phyloP scores from a whole-genome alignment of 2,888 invertebrate species.

The Pardosa pseudoannulata region DNA sequence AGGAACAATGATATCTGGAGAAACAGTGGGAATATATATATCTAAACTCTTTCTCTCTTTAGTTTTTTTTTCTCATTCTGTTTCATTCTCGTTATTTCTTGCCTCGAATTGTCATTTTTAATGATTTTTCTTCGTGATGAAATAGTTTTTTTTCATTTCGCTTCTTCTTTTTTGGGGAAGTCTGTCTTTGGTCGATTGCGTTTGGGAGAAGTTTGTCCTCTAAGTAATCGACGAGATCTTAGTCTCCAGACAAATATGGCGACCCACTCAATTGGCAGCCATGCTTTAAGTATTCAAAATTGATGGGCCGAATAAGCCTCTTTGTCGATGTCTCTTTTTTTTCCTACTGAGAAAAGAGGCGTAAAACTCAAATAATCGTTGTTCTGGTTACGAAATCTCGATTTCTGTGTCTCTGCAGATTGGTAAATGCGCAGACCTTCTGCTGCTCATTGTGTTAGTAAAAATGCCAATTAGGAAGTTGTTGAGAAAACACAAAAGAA shows the following conservation, averaged over 20 bases:
- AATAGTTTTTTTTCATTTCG: constrained; percentile 40
- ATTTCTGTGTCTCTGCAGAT: no score
- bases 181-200: constrained; percentile 54
- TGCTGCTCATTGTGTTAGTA: no score
- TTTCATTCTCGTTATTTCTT: constrained; percentile 33
- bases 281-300: constrained; percentile 19
- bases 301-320: not conserved
- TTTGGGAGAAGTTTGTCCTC: constrained; percentile 37
- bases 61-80: no score
- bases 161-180: constrained; percentile 30
- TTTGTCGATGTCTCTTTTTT: not conserved
- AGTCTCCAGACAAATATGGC: constrained; percentile 54
- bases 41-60: constrained; percentile 32
- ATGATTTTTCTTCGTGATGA: constrained; percentile 67
- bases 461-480: no score
- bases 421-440: no score
- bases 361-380: no score
- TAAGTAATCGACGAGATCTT: constrained; percentile 49
- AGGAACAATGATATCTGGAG: constrained; percentile 51
- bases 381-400: no score
- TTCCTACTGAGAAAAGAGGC: not conserved
- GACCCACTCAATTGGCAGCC: constrained; percentile 23
- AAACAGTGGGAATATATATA: constrained; percentile 63
- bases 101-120: constrained; percentile 63
- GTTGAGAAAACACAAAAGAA: no score